phyloP scores from a whole-genome alignment of 1,140 invertebrate species.

The Drosophila yakuba region DNA sequence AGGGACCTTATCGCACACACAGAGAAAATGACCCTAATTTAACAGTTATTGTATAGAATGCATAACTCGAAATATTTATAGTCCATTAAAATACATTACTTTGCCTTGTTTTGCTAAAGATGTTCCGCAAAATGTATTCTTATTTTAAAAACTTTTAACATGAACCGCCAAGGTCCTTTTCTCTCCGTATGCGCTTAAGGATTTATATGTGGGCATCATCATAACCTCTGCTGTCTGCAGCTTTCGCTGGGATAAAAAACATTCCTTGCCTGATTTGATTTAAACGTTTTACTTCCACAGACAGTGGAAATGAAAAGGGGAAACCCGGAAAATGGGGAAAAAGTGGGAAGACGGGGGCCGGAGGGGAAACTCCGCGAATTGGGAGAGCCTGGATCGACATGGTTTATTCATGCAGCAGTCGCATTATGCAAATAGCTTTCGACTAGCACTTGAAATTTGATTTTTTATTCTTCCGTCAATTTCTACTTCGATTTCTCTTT shows the following conservation, averaged over 20 bases:
- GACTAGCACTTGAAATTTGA: slow-evolving; percentile 74
- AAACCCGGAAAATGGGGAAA: background rate
- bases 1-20: slow-evolving; percentile 52
- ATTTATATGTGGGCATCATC: slow-evolving; percentile 42
- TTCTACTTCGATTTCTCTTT: slow-evolving; percentile 70
- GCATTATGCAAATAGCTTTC: slow-evolving; percentile 77
- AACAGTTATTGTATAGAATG: background rate
- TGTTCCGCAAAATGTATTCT: background rate
- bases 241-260: slow-evolving; percentile 46
- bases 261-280: slow-evolving; percentile 71
- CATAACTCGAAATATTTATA: background rate
- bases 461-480: slow-evolving; percentile 60
- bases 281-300: slow-evolving; percentile 70
- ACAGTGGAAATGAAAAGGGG: slow-evolving; percentile 22
- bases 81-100: too few relatives aligned
- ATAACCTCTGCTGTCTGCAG: slow-evolving; percentile 50
- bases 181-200: slow-evolving; percentile 8
- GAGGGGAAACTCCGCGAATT: slow-evolving; percentile 15
- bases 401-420: slow-evolving; percentile 81
- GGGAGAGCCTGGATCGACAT: slow-evolving; percentile 56
- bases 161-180: background rate
- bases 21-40: slow-evolving; percentile 4
- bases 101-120: background rate
- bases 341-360: background rate
- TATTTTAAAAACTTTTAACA: background rate